Evolutionary conservation across 1,140 invertebrate species (phyloP), one percentile per base, ranked within the genome.

Genomic region (Oncopeltus fasciatus): DNA sequence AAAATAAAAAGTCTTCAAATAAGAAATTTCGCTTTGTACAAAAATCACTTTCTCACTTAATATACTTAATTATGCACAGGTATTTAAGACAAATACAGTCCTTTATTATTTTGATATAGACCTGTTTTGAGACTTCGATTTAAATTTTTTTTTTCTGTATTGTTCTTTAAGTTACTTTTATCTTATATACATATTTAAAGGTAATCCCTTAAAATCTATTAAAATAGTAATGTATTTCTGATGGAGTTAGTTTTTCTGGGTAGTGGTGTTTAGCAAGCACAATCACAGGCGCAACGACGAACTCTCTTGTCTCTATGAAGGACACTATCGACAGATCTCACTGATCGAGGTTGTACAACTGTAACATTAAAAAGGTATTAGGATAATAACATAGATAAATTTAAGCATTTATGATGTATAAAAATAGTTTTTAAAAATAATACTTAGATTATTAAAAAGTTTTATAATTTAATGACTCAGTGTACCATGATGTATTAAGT

Each of bases 231-330:
- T 38, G 14, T 38, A 38, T 38, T 38, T 8, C 5, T 38, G 14
- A 14, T 38, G 31, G 31, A 14, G 31, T n/a, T n/a, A n/a, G n/a
- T n/a, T n/a, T n/a, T n/a, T n/a, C n/a, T n/a, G n/a, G 44, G 44
- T 46, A 20, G 49, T 24, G 21, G 49, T n/a, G 20, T 61, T 63
- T 64, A 70, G 57, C 69, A 70, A 27, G 66, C 57, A 62, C 69
- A 70, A 49, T 70, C 68, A 49, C 69, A 70, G 26, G 69, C 69
- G 51, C 68, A 70, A n/a, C 69, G 65, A 24, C 67, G 65, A 38
- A 69, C 65, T 47, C 69, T 27, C 64, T 70, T 70, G 28, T 70
- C 69, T 12, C 69, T 64, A 26, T 62, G 61, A 31, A 62, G 66
- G 62, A 69, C 59, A 20, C 64, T 60, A n/a, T 67, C 66, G 44